Percentiles rank a stretch among this genome's conserved stretches.
These are phyloP conservation scores for Podiceps cristatus DNA, from an alignment of 2,113 vertebrate species.

Conservation along the genomic window DNA sequence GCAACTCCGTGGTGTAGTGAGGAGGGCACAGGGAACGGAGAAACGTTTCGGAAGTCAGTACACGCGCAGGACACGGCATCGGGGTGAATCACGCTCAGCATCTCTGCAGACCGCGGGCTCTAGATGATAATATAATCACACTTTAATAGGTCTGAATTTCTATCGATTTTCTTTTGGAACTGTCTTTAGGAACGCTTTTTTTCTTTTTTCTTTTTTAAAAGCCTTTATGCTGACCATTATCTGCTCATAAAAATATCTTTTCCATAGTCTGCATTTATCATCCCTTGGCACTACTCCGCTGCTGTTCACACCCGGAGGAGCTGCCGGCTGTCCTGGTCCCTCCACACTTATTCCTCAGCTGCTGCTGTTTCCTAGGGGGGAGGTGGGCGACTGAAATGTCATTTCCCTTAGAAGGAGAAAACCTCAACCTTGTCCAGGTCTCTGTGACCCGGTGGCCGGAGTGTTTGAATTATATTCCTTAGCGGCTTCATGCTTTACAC, in stretches of 20 bases:
- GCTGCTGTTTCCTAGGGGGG: neutral
- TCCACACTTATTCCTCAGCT: neutral
- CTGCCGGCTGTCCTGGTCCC: neutral
- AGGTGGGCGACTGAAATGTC: neutral
- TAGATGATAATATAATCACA: neutral
- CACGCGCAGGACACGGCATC: neutral
- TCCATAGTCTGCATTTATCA: neutral
- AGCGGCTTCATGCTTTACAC: neutral
- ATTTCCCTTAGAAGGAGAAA: neutral
- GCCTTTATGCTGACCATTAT: neutral
- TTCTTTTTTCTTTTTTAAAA: neutral
- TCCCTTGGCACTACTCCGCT: neutral
- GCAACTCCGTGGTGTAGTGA: neutral
- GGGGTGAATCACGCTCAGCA: neutral
- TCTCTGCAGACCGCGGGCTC: neutral
- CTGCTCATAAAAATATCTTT: neutral
- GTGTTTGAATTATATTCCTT: neutral
- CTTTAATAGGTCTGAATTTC: neutral
- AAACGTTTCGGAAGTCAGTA: neutral
- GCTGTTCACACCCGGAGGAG: neutral
- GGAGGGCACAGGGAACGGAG: conserved; percentile 16
- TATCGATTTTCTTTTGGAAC: conserved; percentile 6
- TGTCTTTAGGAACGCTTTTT: neutral
- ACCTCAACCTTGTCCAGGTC: neutral
- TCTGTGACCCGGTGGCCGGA: neutral